Evolutionary conservation across 2,797 vertebrate species (phyloP).

Genomic region (Gobio occitaniae): DNA sequence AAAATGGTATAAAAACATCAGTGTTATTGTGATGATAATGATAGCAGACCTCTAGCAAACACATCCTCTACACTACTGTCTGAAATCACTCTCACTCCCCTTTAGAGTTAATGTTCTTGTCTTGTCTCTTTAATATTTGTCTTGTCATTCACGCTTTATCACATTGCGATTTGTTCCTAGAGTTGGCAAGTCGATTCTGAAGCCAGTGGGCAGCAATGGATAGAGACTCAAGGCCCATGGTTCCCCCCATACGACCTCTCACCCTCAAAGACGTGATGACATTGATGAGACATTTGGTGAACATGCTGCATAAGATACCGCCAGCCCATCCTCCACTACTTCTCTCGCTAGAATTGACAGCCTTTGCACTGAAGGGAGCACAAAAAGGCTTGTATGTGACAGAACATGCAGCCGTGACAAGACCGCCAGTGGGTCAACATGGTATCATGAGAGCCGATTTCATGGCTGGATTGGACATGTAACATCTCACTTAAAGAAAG

Average conservation of each 20-base stretch:
- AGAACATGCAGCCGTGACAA: neutral
- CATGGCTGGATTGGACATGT: neutral
- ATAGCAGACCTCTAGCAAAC: neutral
- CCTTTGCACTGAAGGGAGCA: neutral
- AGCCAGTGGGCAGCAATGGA: neutral
- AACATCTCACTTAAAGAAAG: neutral
- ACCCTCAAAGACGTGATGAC: neutral
- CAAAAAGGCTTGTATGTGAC: neutral
- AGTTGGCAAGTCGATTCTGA: neutral
- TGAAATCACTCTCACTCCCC: neutral
- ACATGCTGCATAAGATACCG: neutral
- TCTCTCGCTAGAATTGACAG: neutral
- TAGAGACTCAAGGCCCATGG: neutral
- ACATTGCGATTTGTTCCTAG: neutral
- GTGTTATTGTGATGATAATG: neutral
- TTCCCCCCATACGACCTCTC: neutral
- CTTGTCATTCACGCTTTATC: neutral
- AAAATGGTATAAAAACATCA: neutral
- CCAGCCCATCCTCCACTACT: neutral
- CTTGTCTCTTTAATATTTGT: neutral
- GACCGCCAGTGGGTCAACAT: neutral
- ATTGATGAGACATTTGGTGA: neutral
- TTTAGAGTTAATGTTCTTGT: neutral
- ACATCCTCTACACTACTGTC: neutral
- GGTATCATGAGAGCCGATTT: neutral